phyloP scores from a whole-genome alignment of 2,888 invertebrate species.

The Metellina segmentata region DNA sequence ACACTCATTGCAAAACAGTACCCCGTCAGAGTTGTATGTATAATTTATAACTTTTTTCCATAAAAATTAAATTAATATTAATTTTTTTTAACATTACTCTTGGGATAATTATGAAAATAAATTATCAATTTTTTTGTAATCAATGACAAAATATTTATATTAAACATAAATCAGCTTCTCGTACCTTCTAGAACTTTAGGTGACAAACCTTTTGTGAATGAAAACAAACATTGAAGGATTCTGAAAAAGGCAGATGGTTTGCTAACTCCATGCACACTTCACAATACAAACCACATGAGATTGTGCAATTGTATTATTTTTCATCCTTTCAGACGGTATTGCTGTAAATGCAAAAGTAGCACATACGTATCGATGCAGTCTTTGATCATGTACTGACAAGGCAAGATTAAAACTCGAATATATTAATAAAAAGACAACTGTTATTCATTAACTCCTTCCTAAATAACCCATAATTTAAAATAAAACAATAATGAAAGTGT shows the following conservation, averaged over 20 bases:
- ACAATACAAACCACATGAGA: slow-evolving; percentile 69
- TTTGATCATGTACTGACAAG: background rate
- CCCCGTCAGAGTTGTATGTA: no score
- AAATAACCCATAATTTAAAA: no score
- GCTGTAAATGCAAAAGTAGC: slow-evolving; percentile 73
- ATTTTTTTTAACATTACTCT: no score
- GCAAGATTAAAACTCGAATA: slow-evolving; percentile 18
- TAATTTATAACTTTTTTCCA: no score
- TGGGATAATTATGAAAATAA: no score
- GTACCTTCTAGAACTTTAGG: background rate
- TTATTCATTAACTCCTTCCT: no score
- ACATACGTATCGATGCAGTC: slow-evolving; percentile 63
- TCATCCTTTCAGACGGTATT: slow-evolving; percentile 59
- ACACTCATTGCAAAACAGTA: background rate
- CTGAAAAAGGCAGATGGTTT: slow-evolving; percentile 67
- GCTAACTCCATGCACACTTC: slow-evolving; percentile 43
- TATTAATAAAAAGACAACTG: no score
- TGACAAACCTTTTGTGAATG: slow-evolving; percentile 1
- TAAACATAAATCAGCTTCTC: background rate
- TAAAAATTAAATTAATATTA: no score
- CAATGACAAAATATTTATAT: no score
- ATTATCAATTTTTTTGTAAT: no score
- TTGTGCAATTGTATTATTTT: slow-evolving; percentile 66
- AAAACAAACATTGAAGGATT: slow-evolving; percentile 6
- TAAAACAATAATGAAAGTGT: no score